Base-by-base conservation (phyloP, 2,888 invertebrate species). In the Neoitamus cyanurus region DNA sequence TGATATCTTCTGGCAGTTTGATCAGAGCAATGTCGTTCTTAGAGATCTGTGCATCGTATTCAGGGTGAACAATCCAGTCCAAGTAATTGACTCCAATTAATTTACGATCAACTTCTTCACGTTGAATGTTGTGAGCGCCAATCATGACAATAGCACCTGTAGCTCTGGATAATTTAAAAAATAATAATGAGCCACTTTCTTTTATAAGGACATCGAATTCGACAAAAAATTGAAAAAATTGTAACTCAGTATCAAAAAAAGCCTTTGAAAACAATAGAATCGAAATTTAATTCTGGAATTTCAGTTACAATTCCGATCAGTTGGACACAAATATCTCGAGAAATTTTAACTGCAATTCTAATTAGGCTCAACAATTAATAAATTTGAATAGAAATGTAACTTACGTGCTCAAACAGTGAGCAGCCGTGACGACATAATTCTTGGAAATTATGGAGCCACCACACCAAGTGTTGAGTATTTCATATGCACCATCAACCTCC, bases 391-490 rank as follows among this genome's bases (percentile, higher is more conserved):
- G 20, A 25, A 9, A 20, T 9, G 5, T n/a, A 42, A 30, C 73
- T 73, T 73, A 73, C 73, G 31, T 73, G n/a, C 9, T 3, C 6
- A 73, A 36, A 20, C 73, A 73, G 3, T 73, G 73, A 15, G 73
- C 73, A 20, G 73, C 73, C 2, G 73, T 73, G 4, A 73, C 9
- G 31, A 73, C 34, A 20, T 36, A 31, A 2, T 73, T 73, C 4
- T 73, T 36, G n/a, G 73, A 73, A 73, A 73, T 73, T 15, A 73
- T 36, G 1, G 73, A 73, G 15, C 34, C 73, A 34, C 73, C 73
- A 6, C 73, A 73, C 20, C 31, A 36, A n/a, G 73, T 36, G 73
- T 20, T 36, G 13, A 34, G 9, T 36, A n/a, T 73, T 4, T 7
- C 7, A 73, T 1, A 6, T 36, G n/a, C 15, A 3, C 36, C 36